phyloP scores from a whole-genome alignment of 1,140 invertebrate genomes.

The Phocides pigmalion region DNA sequence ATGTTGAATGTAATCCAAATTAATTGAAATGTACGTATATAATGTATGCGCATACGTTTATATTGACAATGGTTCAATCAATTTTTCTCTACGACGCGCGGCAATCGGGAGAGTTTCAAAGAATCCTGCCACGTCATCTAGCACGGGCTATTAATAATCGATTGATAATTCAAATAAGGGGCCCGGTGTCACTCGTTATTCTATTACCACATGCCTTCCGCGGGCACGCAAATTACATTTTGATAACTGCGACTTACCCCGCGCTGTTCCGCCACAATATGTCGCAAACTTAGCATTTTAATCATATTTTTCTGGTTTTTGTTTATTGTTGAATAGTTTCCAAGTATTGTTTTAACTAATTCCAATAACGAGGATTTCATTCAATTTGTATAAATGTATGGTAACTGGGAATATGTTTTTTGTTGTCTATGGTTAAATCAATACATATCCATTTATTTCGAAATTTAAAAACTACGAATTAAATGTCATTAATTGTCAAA shows the following conservation, averaged over 20 bases:
- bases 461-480: no score
- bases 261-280: not conserved
- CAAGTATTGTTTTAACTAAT: no score
- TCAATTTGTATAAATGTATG: no score
- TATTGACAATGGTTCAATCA: constrained; percentile 83
- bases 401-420: no score
- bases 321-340: no score
- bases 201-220: constrained; percentile 20
- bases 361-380: no score
- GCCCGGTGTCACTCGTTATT: constrained; percentile 24
- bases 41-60: no score
- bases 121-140: constrained; percentile 83
- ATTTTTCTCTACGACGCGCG: constrained; percentile 83
- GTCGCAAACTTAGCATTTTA: not conserved
- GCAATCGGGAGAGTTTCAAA: constrained; percentile 82
- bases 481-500: no score
- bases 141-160: constrained; percentile 87
- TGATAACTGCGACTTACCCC: constrained; percentile 13
- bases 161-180: constrained; percentile 68
- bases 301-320: not conserved
- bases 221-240: constrained; percentile 33
- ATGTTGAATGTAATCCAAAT: no score
- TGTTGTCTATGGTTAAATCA: no score
- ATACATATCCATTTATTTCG: no score
- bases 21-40: no score